These are phyloP conservation scores for Peromyscus maniculatus DNA, from an alignment of 2,113 vertebrate genomes.

Conservation along the genomic window DNA sequence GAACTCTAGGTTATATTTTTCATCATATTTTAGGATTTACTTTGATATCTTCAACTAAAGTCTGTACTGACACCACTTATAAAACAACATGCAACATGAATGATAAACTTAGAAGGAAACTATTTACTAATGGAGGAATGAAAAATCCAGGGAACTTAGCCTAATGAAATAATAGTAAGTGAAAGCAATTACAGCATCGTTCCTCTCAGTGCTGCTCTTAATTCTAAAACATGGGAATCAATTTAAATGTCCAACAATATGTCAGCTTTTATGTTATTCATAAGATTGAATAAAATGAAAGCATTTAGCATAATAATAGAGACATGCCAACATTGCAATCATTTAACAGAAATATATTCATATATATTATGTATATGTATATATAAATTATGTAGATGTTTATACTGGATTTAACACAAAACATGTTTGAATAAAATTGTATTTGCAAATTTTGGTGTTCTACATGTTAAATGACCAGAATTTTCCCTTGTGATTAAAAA, in stretches of 20 bases:
- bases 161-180: conserved; percentile 10
- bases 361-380: not conserved
- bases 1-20: not conserved
- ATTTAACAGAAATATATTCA: not conserved
- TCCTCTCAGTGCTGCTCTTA: not conserved
- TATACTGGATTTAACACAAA: not conserved
- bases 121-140: not conserved
- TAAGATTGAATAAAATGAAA: conserved; percentile 39
- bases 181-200: not conserved
- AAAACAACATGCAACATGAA: not conserved
- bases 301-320: not conserved
- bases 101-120: conserved; percentile 17
- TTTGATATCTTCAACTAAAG: conserved; percentile 13
- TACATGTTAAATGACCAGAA: conserved; percentile 14
- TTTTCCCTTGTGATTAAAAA: not conserved
- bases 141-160: not conserved
- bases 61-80: not conserved
- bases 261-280: not conserved
- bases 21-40: conserved; percentile 14
- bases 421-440: not conserved
- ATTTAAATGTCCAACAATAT: not conserved
- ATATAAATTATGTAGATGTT: not conserved
- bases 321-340: no score
- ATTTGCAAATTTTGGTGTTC: not conserved
- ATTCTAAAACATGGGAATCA: not conserved